Evolutionary conservation across 2,888 invertebrate genomes (phyloP).

Genomic region (Leistus spinibarbis): DNA sequence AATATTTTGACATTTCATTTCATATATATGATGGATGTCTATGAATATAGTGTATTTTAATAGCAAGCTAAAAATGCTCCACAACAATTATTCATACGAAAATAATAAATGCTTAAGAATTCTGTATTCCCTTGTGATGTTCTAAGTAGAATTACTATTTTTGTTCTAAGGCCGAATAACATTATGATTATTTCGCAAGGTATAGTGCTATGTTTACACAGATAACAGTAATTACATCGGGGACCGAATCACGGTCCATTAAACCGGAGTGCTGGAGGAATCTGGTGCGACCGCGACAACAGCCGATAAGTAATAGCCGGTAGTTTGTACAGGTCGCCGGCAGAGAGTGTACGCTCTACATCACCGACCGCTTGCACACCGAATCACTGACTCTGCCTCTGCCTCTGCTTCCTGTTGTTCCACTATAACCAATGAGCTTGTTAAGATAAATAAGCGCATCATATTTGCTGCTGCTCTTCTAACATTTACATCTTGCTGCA

Average conservation of each 20-base stretch:
- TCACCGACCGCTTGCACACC: not conserved
- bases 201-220: constrained; percentile 1
- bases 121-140: too few relatives aligned
- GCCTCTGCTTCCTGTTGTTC: not conserved
- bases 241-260: constrained; percentile 21
- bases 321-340: constrained; percentile 27
- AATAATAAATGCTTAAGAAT: too few relatives aligned
- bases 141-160: not conserved
- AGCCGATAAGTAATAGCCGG: constrained; percentile 23
- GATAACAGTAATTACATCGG: constrained; percentile 11
- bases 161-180: not conserved
- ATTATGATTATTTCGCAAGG: not conserved
- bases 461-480: too few relatives aligned
- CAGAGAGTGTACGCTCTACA: not conserved
- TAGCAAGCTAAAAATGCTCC: too few relatives aligned
- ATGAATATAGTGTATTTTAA: too few relatives aligned
- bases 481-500: too few relatives aligned
- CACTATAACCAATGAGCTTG: not conserved
- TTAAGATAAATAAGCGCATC: not conserved
- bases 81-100: too few relatives aligned
- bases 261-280: not conserved
- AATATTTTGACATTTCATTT: too few relatives aligned
- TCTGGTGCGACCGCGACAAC: constrained; percentile 8
- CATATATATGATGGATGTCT: too few relatives aligned
- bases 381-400: too few relatives aligned